phyloP scores from a whole-genome alignment of 2,888 invertebrate species.

The Nowickia ferox region DNA sequence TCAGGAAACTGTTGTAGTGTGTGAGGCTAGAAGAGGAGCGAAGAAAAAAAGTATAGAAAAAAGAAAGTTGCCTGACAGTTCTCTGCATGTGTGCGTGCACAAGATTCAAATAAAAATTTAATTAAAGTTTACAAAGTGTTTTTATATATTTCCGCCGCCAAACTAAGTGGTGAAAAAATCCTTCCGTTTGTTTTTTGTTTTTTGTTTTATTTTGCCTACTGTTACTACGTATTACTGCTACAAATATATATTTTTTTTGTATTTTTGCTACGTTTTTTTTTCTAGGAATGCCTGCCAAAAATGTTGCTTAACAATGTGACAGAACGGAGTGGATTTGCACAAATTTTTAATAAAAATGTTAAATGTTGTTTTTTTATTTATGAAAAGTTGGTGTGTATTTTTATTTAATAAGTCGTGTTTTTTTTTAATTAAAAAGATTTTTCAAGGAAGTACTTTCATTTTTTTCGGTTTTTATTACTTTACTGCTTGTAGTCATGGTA shows the following conservation, averaged over 20 bases:
- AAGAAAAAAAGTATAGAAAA: background rate
- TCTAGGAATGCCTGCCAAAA: slow-evolving; percentile 49
- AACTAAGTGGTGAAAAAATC: slow-evolving; percentile 31
- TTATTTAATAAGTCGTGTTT: background rate
- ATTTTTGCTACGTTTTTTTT: slow-evolving; percentile 1
- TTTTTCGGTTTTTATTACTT: too few species aligned
- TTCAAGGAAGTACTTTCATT: background rate
- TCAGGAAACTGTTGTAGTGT: background rate
- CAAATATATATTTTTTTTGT: background rate
- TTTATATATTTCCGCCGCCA: slow-evolving; percentile 42
- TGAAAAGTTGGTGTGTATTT: slow-evolving; percentile 27
- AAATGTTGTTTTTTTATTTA: slow-evolving; percentile 53
- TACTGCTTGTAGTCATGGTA: too few species aligned
- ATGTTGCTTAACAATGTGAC: slow-evolving; percentile 39
- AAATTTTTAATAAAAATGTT: slow-evolving; percentile 64
- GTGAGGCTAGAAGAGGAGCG: slow-evolving; percentile 6
- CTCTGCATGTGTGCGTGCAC: slow-evolving; percentile 59
- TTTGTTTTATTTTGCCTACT: slow-evolving; percentile 13
- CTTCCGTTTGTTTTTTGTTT: slow-evolving; percentile 13
- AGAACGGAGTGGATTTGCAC: slow-evolving; percentile 4
- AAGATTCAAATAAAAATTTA: slow-evolving; percentile 65
- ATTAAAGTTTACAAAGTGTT: slow-evolving; percentile 70
- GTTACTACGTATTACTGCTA: slow-evolving; percentile 30
- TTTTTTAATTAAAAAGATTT: background rate
- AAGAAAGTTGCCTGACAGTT: slow-evolving; percentile 47